A percentile compares a stretch with the other conserved stretches of the same genome.
These are phyloP conservation scores for Leptinotarsa juncta DNA, from an alignment of 2,888 invertebrate genomes.

Conservation along the genomic window DNA sequence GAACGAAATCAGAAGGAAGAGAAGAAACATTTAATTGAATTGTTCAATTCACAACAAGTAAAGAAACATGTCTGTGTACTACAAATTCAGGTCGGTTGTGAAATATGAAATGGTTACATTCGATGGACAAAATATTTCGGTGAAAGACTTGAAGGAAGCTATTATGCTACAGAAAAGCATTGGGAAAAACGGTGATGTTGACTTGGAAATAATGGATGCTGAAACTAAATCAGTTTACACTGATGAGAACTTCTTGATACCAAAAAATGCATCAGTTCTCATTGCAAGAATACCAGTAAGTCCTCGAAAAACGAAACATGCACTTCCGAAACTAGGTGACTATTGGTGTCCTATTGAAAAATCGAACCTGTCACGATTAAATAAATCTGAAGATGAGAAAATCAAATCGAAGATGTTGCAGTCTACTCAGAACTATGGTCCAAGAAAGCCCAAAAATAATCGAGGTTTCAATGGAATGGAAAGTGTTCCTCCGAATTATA, in stretches of 20 bases:
- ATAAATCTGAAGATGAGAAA: too few relatives aligned
- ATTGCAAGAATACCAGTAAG: constrained; percentile 92
- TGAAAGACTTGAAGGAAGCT: constrained; percentile 93
- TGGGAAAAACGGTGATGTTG: constrained; percentile 93
- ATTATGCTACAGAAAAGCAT: constrained; percentile 96
- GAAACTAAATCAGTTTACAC: constrained; percentile 95
- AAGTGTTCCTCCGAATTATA: too few relatives aligned
- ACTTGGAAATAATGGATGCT: constrained; percentile 95
- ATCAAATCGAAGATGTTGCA: too few relatives aligned
- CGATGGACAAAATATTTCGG: constrained; percentile 96
- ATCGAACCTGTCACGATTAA: too few relatives aligned
- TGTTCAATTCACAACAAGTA: too few relatives aligned
- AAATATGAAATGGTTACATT: constrained; percentile 96
- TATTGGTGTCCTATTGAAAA: too few relatives aligned
- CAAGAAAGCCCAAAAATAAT: too few relatives aligned
- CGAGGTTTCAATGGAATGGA: too few relatives aligned
- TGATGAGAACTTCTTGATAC: constrained; percentile 90
- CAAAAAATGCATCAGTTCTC: constrained; percentile 96
- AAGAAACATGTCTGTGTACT: constrained; percentile 89
- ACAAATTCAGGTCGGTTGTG: constrained; percentile 90
- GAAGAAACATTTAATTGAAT: too few relatives aligned
- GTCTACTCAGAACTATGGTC: too few relatives aligned
- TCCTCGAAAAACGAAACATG: constrained; percentile 74
- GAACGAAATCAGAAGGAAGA: too few relatives aligned
- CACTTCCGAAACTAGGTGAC: too few relatives aligned